Base-by-base conservation (phyloP, 2,888 invertebrate genomes). In the Branchellion lobata region DNA sequence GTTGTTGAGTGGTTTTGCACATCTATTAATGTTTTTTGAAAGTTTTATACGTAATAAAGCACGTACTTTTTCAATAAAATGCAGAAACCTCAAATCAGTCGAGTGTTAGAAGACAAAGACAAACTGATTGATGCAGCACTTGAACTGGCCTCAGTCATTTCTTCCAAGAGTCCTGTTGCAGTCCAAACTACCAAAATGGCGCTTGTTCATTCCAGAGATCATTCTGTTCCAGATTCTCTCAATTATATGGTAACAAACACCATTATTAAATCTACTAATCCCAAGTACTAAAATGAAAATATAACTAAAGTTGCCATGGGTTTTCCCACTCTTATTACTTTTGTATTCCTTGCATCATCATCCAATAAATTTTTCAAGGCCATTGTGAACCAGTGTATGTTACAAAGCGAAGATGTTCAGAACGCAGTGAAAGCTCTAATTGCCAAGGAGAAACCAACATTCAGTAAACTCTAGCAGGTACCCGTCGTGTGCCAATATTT, bases 111-210 rank as follows among this genome's bases (percentile, higher is more conserved):
- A 21, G 85, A 92, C 85, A 91, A 91, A 85, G 91, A 92, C 21
- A 90, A 92, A 29, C 90, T 95, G 86, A 82, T 96, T n/a, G 88
- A 90, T 29, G 91, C 90, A 76, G 93, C 93, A 0, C 79, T 96
- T 0, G 90, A 91, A 5, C 84, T 93, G 74, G 98, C 96, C 0
- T 90, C 91, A 83, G 86, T 88, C 47, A 96, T 99, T 82, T 94
- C 97, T 0, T 86, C 88, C 3, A 94, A 95, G 87, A 96, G 95
- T 88, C 98, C 98, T 0, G 92, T 98, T 2, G 98, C 97, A 0
- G 92, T 98, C 0, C 97, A 98, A 87, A 92, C 92, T 1, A 93
- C 94, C 0, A 99, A 99, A 87, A 89, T 91, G 79, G 92, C 91
- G 84, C 85, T 98, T 33, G 90, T 94, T 14, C 96, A 93, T 87